Base-by-base conservation (phyloP, 1,140 invertebrate genomes). In the Drosophila arawakana region DNA sequence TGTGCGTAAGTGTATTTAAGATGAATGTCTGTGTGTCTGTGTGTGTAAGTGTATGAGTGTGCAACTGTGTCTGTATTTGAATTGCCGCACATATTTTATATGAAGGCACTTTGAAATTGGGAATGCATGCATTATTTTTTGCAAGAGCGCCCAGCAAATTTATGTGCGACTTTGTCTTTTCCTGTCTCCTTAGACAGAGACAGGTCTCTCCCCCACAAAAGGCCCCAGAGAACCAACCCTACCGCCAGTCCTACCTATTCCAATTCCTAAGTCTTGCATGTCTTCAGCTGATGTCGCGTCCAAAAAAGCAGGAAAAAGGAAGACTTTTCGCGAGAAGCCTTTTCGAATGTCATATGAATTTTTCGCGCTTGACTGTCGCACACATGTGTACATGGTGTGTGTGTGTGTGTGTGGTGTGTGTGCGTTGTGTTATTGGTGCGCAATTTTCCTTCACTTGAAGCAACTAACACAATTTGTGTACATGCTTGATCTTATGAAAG, bases 301-400 rank as follows among this genome's bases (percentile, higher is more conserved):
- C 46, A 49, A 60, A 41, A 39, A 13, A 41, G 11, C 5, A 6
- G 13, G n/a, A 11, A 50, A 25, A 25, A 30, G 41, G 49, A 58
- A 9, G 25, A 30, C 25, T 37, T 15, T 41, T 55, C 46, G 55
- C 73, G 65, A 55, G 75, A 69, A 72, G 66, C 66, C 75, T 69
- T 66, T 69, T 59, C 70, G 77, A 86, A 81, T 85, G 71, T 86
- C 81, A 86, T 85, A 81, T 85, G 82, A 86, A 85, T 81, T 81
- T 84, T 72, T 78, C 78, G 78, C 78, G 75, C 65, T 73, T 68
- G 46, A 70, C 61, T 76, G 65, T 67, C 61, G 52, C 65, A 52
- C 21, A 39, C 21, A 43, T 58, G 43, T 71, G 73, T 73, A 43
- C 69, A 55, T 72, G 57, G 57, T 69, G 54, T 72, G 54, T 68